Percentiles rank a stretch among this genome's conserved stretches.
phyloP scores from a whole-genome alignment of 1,140 invertebrate species.

The Rhysida immarginata region DNA sequence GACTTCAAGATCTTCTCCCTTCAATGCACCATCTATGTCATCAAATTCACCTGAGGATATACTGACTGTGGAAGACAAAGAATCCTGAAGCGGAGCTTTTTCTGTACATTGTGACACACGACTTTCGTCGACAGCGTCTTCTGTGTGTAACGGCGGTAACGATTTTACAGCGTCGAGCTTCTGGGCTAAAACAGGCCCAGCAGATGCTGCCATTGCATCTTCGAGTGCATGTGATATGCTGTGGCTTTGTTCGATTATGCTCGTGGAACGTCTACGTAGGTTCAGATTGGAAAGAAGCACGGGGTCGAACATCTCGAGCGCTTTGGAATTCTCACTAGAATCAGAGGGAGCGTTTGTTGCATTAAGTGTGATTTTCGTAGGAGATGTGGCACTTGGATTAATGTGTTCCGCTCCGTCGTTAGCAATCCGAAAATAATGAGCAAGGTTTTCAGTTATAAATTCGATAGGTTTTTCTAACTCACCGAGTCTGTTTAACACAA shows the following conservation, averaged over 20 bases:
- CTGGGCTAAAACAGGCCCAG: constrained; percentile 21
- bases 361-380: background rate
- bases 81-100: too few relatives aligned
- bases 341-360: background rate
- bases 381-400: background rate
- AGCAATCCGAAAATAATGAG: constrained; percentile 6
- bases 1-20: too few relatives aligned
- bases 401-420: background rate
- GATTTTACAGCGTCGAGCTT: too few relatives aligned
- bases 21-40: too few relatives aligned
- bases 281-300: constrained; percentile 10
- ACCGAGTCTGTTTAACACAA: background rate
- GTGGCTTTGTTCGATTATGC: background rate
- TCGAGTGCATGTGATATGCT: constrained; percentile 27
- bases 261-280: constrained; percentile 10
- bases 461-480: constrained; percentile 5
- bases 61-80: too few relatives aligned
- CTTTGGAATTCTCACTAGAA: background rate
- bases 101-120: too few relatives aligned
- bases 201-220: constrained; percentile 19
- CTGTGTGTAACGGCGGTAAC: too few relatives aligned
- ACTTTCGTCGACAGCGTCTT: too few relatives aligned
- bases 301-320: background rate
- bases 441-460: constrained; percentile 6
- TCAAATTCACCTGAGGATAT: too few relatives aligned